A percentile compares a stretch with the other conserved stretches of the same genome.
phyloP scores from a whole-genome alignment of 30 jellyfish, hydroid and myxozoan species.

The Aurelia coerulea region DNA sequence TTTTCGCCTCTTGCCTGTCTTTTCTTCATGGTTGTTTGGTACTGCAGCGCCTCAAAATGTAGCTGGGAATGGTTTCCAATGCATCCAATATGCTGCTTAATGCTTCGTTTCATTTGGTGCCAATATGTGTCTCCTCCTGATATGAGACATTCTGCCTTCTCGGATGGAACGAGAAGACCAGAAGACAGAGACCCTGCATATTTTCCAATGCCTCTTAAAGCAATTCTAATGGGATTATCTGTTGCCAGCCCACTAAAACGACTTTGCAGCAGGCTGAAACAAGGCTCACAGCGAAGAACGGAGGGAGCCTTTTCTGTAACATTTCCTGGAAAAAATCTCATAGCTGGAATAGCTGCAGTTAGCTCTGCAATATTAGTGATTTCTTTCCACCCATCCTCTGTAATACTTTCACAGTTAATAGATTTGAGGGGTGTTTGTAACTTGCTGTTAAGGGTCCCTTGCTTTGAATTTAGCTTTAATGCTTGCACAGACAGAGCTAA shows the following conservation, averaged over 20 bases:
- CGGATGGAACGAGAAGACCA: conserved; percentile 11
- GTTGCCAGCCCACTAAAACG: background rate
- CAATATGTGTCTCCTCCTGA: conserved; percentile 9
- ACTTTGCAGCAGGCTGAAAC: conserved; percentile 19
- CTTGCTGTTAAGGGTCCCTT: too few relatives aligned
- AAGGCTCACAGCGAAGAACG: conserved; percentile 20
- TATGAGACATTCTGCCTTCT: background rate
- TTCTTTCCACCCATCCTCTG: too few relatives aligned
- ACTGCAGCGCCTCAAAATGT: conserved; percentile 28
- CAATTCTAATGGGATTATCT: background rate
- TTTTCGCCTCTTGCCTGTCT: conserved; percentile 4
- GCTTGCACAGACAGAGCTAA: too few relatives aligned
- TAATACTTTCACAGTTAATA: too few relatives aligned
- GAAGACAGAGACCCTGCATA: conserved; percentile 26
- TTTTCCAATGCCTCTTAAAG: conserved; percentile 18
- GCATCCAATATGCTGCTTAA: conserved; percentile 16
- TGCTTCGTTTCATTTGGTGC: conserved; percentile 1
- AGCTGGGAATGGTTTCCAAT: conserved; percentile 1
- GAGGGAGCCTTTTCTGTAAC: background rate
- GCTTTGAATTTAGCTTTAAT: too few relatives aligned
- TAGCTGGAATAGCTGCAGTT: conserved; percentile 6
- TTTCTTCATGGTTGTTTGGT: conserved; percentile 1
- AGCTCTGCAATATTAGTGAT: conserved; percentile 3
- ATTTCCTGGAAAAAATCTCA: conserved; percentile 10
- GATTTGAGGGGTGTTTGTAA: too few relatives aligned